phyloP scores from a whole-genome alignment of 2,113 vertebrate species.

The Brachionichthys hirsutus region DNA sequence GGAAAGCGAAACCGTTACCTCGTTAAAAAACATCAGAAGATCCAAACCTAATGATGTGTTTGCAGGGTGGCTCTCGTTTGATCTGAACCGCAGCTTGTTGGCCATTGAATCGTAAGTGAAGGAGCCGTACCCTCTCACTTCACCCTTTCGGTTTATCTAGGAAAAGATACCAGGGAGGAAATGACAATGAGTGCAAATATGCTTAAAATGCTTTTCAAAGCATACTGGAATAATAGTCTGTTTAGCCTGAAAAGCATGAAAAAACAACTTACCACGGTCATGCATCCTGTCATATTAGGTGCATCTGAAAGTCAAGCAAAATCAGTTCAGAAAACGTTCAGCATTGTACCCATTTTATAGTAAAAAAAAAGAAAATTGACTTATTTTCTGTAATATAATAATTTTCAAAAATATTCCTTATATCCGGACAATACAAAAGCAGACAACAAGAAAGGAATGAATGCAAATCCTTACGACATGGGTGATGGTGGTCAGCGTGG shows the following conservation, averaged over 20 bases:
- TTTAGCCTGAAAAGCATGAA: background rate
- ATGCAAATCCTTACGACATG: constrained; percentile 64
- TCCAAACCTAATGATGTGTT: constrained; percentile 69
- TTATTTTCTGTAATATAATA: background rate
- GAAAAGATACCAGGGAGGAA: constrained; percentile 5
- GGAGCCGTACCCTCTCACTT: constrained; percentile 43
- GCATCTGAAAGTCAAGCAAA: constrained; percentile 60
- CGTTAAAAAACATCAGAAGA: constrained; percentile 73
- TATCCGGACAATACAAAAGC: background rate
- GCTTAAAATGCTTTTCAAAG: constrained; percentile 1
- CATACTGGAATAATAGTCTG: background rate
- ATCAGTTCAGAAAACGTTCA: background rate
- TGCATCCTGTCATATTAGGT: constrained; percentile 68
- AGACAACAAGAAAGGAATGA: background rate
- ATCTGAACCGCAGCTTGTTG: constrained; percentile 73
- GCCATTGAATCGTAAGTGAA: constrained; percentile 71
- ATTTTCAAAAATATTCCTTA: background rate
- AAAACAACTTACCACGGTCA: constrained; percentile 59
- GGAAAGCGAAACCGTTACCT: constrained; percentile 51
- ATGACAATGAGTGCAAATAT: background rate
- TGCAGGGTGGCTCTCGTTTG: constrained; percentile 48
- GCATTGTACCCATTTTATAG: background rate
- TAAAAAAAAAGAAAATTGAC: too few relatives aligned
- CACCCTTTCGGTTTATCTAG: constrained; percentile 58
- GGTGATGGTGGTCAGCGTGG: constrained; percentile 60